Percentiles rank a stretch among this genome's conserved stretches.
phyloP scores from a whole-genome alignment of 2,797 vertebrate genomes.

The Otolemur crassicaudatus region DNA sequence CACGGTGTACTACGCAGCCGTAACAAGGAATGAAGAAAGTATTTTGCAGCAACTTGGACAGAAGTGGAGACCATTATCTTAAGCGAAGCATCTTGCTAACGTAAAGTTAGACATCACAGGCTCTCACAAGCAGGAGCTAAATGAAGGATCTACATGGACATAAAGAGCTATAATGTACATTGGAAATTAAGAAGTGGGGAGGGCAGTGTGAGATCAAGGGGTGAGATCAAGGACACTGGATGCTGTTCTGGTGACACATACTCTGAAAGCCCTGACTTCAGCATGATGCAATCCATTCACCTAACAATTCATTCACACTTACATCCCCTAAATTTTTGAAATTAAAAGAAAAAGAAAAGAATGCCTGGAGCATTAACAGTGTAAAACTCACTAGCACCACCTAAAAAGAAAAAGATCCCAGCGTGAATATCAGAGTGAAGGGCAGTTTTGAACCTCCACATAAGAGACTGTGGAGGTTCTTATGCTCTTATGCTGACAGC shows the following conservation, averaged over 20 bases:
- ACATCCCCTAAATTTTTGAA: not conserved
- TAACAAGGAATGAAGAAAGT: not conserved
- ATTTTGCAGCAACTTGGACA: not conserved
- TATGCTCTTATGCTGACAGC: no score
- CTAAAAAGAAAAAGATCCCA: not conserved
- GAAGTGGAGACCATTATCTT: not conserved
- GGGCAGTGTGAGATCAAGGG: not conserved
- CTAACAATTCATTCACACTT: not conserved
- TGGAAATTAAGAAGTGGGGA: not conserved
- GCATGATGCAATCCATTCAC: not conserved
- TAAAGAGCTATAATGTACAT: not conserved
- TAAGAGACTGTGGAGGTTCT: not conserved
- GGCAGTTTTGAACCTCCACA: not conserved
- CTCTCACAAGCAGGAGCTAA: not conserved
- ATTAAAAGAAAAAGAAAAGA: not conserved
- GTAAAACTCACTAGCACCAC: not conserved
- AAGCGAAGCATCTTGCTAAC: not conserved
- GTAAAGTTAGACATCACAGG: not conserved
- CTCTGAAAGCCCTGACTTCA: not conserved
- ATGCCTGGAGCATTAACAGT: not conserved
- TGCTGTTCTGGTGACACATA: not conserved
- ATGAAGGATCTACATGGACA: not conserved
- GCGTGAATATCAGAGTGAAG: rapidly evolving
- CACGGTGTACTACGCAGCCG: not conserved
- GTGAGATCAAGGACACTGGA: not conserved